phyloP scores from a whole-genome alignment of 2,797 vertebrate species.

The Buceros bicornis region DNA sequence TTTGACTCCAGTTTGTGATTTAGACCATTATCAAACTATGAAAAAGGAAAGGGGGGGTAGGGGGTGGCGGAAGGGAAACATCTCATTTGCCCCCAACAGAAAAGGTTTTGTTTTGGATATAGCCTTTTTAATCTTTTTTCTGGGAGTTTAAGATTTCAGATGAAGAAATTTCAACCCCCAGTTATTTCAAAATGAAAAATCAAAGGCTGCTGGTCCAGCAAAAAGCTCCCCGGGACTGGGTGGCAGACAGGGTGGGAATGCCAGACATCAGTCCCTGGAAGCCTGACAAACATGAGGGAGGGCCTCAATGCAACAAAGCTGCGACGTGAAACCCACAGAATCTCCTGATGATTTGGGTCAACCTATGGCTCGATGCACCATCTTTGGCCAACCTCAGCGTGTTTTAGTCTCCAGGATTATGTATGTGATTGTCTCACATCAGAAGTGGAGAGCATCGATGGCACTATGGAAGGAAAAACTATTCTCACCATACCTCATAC shows the following conservation, averaged over 20 bases:
- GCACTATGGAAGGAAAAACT: not conserved
- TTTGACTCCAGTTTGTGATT: not conserved
- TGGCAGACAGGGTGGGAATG: slow-evolving; percentile 71
- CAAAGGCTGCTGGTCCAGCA: slow-evolving; percentile 49
- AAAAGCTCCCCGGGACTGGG: slow-evolving; percentile 35
- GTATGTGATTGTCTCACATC: not conserved
- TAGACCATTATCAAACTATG: not conserved
- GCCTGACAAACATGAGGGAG: slow-evolving; percentile 61
- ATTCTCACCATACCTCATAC: accelerated
- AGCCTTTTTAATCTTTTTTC: not conserved
- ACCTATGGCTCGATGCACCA: slow-evolving; percentile 14
- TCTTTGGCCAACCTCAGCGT: not conserved
- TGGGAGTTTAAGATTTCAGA: too few relatives aligned
- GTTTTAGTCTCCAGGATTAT: slow-evolving; percentile 15
- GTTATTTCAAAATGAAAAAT: slow-evolving; percentile 55
- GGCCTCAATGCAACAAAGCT: slow-evolving; percentile 48
- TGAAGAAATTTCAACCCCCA: not conserved
- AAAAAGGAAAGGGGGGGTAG: not conserved
- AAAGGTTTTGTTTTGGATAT: not conserved
- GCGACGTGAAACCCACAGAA: slow-evolving; percentile 38
- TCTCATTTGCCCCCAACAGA: not conserved
- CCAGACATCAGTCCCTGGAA: slow-evolving; percentile 70
- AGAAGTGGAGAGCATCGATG: not conserved
- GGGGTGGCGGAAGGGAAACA: not conserved
- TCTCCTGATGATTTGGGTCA: slow-evolving; percentile 65